Conservation (phyloP, 2,888 invertebrate genomes). For the Hydraecia micacea region DNA sequence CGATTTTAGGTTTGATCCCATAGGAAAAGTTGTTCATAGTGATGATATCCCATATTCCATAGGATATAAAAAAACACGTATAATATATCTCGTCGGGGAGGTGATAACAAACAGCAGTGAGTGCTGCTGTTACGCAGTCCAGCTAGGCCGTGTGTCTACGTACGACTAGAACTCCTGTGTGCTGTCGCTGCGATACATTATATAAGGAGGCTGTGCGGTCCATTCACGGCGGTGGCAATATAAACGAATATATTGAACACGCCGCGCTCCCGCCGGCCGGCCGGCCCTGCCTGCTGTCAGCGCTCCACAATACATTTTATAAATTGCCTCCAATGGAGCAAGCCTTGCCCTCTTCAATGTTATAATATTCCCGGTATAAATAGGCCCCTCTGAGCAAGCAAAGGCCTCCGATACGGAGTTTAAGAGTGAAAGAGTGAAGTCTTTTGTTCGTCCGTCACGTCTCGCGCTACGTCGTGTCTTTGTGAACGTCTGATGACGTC, state of each 20-base stretch:
- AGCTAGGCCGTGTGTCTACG: too few relatives aligned
- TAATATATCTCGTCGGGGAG: neutral
- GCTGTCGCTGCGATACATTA: conserved; percentile 4
- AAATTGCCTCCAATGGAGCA: conserved; percentile 66
- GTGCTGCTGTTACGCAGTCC: too few relatives aligned
- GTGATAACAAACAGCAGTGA: neutral
- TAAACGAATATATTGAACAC: conserved; percentile 10
- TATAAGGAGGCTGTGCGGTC: neutral
- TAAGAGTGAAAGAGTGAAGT: conserved; percentile 1
- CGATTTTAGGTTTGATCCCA: too few relatives aligned
- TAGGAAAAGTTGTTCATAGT: too few relatives aligned
- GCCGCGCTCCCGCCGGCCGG: neutral
- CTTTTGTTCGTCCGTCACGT: conserved; percentile 26
- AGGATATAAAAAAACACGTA: too few relatives aligned
- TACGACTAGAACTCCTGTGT: too few relatives aligned
- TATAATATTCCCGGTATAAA: conserved; percentile 59
- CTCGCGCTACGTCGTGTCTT: conserved; percentile 2
- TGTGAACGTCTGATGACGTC: neutral
- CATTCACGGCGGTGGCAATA: conserved; percentile 1
- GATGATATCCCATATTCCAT: too few relatives aligned
- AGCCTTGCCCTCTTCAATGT: conserved; percentile 54
- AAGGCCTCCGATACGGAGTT: conserved; percentile 14
- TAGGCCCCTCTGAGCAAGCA: conserved; percentile 25
- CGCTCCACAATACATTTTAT: conserved; percentile 69
- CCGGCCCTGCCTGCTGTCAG: conserved; percentile 57